Evolutionary conservation across 2,797 vertebrate species (phyloP), one percentile per base, ranked within the genome.

Genomic region (Chloroceryle inda): DNA sequence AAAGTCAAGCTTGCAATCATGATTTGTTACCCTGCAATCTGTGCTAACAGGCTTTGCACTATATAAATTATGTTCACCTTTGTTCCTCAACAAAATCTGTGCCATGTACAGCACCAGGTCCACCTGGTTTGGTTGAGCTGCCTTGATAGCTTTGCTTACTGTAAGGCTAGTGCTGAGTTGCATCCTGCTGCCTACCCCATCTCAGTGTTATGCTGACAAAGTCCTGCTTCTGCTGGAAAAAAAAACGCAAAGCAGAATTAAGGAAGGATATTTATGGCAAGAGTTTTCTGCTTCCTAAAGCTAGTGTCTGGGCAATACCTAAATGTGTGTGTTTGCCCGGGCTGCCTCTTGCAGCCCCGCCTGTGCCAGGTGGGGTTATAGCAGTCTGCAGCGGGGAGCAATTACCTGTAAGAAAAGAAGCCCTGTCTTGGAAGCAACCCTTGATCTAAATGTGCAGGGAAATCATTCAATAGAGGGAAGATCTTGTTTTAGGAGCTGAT

Each of bases 151-250:
- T 85, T 69, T 85, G 29, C 33, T 45, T 40, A 12, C 61, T n/a
- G 26, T 31, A 27, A 23, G 20, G 26, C 19, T n/a, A 14, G 23
- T 37, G 37, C 16, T 31, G 55, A 76, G 37, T 7, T 55, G 49
- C 18, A 8, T 56, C 59, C 59, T 53, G 20, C 33, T 64, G 63
- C 3, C 1, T 26, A 24, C 38, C 38, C 10, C 55, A 27, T 40
- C 35, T 49, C 55, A 33, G 45, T 2, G 3, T n/a, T 52, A 13
- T 53, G 44, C 58, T 0, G 0, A 64, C 13, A 24, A 62, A 38
- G 40, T 44, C 40, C 35, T 26, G 17, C 37, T 91, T 33, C 56
- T 71, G 38, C 31, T 3, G 13, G 64, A 49, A 68, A 68, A 5
- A n/a, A 35, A 69, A 71, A 5, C 9, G 6, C 40, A 40, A 50